A percentile compares a stretch with the other conserved stretches of the same genome.
Conservation (phyloP, 1,140 invertebrate species). For the Charaxes varanes region DNA sequence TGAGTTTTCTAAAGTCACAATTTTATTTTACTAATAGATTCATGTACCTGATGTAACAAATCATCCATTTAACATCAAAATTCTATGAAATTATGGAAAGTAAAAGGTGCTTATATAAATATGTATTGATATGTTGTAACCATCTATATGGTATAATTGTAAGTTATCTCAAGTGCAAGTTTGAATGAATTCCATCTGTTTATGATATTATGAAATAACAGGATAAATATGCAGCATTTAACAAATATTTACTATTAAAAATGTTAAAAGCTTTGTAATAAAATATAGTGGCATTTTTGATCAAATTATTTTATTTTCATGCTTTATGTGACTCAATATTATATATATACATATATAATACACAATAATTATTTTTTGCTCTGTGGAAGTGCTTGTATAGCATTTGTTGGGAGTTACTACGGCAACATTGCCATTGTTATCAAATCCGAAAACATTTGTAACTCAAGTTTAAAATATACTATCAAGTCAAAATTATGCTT, state of each 20-base stretch:
- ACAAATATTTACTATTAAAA: conserved; percentile 65
- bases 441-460: conserved; percentile 63
- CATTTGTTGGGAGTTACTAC: conserved; percentile 47
- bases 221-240: conserved; percentile 64
- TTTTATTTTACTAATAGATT: conserved; percentile 2
- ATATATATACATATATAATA: conserved; percentile 53
- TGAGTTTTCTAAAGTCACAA: conserved; percentile 7
- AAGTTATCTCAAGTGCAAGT: conserved; percentile 45
- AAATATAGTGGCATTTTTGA: conserved; percentile 71
- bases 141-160: conserved; percentile 12
- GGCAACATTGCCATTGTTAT: conserved; percentile 56
- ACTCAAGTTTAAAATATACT: conserved; percentile 72
- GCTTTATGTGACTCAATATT: conserved; percentile 66
- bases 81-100: conserved; percentile 16
- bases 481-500: conserved; percentile 29
- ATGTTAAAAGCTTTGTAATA: conserved; percentile 66
- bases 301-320: conserved; percentile 67
- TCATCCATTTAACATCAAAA: too few species aligned
- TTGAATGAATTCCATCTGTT: conserved; percentile 50
- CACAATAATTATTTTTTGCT: conserved; percentile 57
- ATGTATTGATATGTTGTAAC: conserved; percentile 19
- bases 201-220: conserved; percentile 45
- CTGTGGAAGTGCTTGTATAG: conserved; percentile 48
- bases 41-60: conserved; percentile 12
- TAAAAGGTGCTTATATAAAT: conserved; percentile 34